Base-by-base conservation (phyloP, 2,113 vertebrate genomes). In the Eurystomus gularis region DNA sequence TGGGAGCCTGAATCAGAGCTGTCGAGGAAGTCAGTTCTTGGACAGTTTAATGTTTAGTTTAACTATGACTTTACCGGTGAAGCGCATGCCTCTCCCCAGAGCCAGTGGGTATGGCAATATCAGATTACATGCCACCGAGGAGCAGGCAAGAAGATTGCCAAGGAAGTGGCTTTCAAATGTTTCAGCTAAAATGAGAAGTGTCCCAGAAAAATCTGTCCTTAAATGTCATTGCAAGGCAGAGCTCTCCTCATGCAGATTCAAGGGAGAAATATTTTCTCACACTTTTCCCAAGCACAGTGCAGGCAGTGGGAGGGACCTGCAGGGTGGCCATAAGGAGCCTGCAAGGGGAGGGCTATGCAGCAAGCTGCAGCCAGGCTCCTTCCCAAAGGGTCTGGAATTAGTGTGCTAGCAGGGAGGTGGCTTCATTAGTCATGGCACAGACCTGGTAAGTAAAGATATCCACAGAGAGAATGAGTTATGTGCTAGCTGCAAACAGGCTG, bases 1-100 rank as follows among this genome's bases (percentile, higher is more conserved):
- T 93, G 94, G 96, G 97, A 97, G 95, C 90, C 95, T 98, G 97
- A 98, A 98, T 98, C 98, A 98, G 97, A 98, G 95, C 95, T 98
- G 94, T 98, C 87, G 92, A 98, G 98, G 98, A 98, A 98, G 98
- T 98, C 96, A 96, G 94, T 98, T 98, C 97, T 98, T 94, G 86
- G 97, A 97, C 95, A 98, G 97, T 97, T 98, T 96, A 96, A 89
- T 96, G 90, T 97, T 97, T 95, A 93, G 79, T 96, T 97, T 97
- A 98, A 97, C 90, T 35, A 18, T 93, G 97, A 92, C 82, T 94
- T 95, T 96, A 75, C 97, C 28, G 54, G 85, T 62, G 92, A 94
- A 82, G 49, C 78, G 49, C 57, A 72, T 94, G 91, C 85, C 64
- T 96, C 76, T 79, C 83, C 62, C 66, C 35, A 31, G 40, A 82